These are phyloP conservation scores for Drosophila meridionalis DNA, from an alignment of 2,888 invertebrate species.

Conservation along the genomic window DNA sequence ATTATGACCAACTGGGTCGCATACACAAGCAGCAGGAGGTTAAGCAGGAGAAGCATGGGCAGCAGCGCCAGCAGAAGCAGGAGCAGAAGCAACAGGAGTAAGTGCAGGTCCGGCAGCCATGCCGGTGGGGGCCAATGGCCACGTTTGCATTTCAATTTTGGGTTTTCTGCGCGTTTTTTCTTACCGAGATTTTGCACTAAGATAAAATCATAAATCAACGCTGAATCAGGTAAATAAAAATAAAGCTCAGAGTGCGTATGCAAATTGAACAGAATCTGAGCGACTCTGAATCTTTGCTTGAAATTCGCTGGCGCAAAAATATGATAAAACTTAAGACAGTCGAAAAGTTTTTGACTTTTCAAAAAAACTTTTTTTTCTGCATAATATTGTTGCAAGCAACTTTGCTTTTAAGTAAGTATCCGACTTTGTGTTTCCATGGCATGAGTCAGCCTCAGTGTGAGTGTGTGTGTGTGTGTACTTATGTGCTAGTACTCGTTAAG, in stretches of 20 bases:
- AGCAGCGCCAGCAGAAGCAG: constrained; percentile 1
- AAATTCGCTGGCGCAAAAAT: constrained; percentile 71
- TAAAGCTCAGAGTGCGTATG: constrained; percentile 76
- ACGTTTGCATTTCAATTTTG: constrained; percentile 77
- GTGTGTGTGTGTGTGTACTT: neutral
- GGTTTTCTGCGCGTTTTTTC: constrained; percentile 38
- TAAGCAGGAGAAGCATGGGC: constrained; percentile 13
- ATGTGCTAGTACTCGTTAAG: neutral
- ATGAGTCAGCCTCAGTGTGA: neutral
- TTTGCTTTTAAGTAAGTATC: constrained; percentile 38
- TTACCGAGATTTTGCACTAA: neutral
- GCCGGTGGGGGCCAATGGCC: constrained; percentile 43
- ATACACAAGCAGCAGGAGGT: constrained; percentile 53
- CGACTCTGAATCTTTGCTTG: constrained; percentile 52
- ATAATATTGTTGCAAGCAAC: constrained; percentile 70
- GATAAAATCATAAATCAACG: constrained; percentile 82
- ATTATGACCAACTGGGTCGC: constrained; percentile 64
- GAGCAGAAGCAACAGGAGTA: constrained; percentile 3
- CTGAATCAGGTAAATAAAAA: constrained; percentile 81
- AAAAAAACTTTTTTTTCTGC: constrained; percentile 51
- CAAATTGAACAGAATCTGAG: constrained; percentile 72
- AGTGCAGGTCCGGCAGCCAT: constrained; percentile 11
- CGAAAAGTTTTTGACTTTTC: constrained; percentile 63
- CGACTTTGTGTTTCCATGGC: neutral
- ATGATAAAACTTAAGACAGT: constrained; percentile 77